A percentile compares a stretch with the other conserved stretches of the same genome.
Conservation (phyloP, 2,797 vertebrate genomes). For the Micromesistius poutassou region DNA sequence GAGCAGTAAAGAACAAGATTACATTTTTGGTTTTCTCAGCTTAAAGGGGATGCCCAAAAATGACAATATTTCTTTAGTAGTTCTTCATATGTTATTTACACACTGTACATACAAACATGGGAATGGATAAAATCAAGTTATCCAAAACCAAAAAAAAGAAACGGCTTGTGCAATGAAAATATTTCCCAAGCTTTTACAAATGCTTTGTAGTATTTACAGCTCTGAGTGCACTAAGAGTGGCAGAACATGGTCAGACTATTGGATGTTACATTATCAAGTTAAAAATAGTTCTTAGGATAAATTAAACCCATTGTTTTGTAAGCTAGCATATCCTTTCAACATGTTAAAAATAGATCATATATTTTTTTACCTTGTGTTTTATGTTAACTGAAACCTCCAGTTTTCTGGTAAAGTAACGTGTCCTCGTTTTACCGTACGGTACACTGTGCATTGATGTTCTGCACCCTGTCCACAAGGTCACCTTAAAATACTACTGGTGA, state of each 20-base stretch:
- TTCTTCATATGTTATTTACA: slow-evolving; percentile 72
- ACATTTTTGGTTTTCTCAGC: background rate
- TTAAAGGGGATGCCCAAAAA: background rate
- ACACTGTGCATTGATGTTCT: slow-evolving; percentile 48
- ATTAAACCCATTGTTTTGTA: background rate
- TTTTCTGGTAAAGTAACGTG: slow-evolving; percentile 45
- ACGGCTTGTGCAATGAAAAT: slow-evolving; percentile 80
- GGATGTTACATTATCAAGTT: slow-evolving; percentile 24
- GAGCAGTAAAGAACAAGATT: background rate
- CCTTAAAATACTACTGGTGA: slow-evolving; percentile 1
- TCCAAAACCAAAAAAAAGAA: slow-evolving; percentile 79
- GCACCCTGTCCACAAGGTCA: slow-evolving; percentile 30
- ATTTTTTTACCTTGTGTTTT: background rate
- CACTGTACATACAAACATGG: slow-evolving; percentile 74
- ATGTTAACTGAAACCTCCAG: slow-evolving; percentile 24
- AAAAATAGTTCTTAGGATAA: background rate
- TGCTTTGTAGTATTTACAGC: slow-evolving; percentile 69
- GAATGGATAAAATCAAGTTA: slow-evolving; percentile 72
- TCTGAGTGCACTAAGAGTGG: slow-evolving; percentile 46
- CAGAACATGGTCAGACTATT: slow-evolving; percentile 22
- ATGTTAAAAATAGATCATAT: background rate
- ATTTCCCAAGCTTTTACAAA: slow-evolving; percentile 78
- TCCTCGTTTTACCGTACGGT: slow-evolving; percentile 37
- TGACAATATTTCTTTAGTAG: slow-evolving; percentile 10
- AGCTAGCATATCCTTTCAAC: background rate